phyloP scores from a whole-genome alignment of 2,113 vertebrate genomes.

The Grantiella picta region DNA sequence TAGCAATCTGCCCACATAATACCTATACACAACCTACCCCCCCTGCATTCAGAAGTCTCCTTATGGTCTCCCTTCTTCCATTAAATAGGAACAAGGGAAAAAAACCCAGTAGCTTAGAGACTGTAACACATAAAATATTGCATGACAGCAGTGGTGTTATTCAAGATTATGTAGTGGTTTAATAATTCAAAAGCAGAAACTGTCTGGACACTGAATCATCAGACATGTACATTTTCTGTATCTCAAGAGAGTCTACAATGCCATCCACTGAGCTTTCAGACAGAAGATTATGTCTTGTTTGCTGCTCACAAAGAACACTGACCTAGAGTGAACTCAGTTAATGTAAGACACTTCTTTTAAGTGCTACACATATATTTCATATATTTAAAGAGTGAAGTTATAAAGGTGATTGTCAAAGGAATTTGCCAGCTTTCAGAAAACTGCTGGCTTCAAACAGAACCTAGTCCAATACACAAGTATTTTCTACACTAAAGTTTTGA shows the following conservation, averaged over 20 bases:
- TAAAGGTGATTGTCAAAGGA: neutral
- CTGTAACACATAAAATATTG: slow-evolving; percentile 44
- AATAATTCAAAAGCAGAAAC: slow-evolving; percentile 75
- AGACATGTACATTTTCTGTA: slow-evolving; percentile 71
- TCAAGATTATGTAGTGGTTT: slow-evolving; percentile 72
- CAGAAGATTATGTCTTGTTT: slow-evolving; percentile 70
- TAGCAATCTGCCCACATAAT: neutral
- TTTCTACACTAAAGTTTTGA: neutral
- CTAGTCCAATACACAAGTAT: neutral
- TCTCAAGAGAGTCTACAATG: slow-evolving; percentile 69
- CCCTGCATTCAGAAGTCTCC: neutral
- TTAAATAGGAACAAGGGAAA: neutral
- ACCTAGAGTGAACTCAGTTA: slow-evolving; percentile 68
- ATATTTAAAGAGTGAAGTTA: slow-evolving; percentile 21
- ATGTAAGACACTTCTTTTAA: slow-evolving; percentile 43
- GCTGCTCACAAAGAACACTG: slow-evolving; percentile 60
- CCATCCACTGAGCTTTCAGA: slow-evolving; percentile 61
- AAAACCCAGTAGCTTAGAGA: neutral
- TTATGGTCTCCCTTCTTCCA: neutral
- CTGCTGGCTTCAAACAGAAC: neutral
- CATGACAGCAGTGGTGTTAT: slow-evolving; percentile 63
- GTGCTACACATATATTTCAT: slow-evolving; percentile 32
- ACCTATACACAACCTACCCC: neutral
- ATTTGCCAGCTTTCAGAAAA: neutral
- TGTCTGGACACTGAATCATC: slow-evolving; percentile 74